Evolutionary conservation across 2,888 invertebrate species (phyloP), one percentile per base, ranked within the genome.

Genomic region (Malthinus seriepunctatus): DNA sequence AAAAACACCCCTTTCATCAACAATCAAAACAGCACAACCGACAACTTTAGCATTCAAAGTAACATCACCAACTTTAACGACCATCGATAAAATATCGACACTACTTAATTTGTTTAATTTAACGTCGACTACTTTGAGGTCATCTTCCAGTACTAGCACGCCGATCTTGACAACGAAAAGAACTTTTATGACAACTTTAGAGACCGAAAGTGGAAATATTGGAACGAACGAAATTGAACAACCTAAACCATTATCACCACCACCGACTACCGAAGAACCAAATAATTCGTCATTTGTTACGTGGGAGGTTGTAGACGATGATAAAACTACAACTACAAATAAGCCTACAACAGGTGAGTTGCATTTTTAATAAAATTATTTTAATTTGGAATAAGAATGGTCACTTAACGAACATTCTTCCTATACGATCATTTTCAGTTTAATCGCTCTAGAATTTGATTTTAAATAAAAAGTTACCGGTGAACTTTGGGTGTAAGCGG

Each of bases 171-270:
- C 23, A 5, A 23, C 23, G 23, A 23, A 23, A 23, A 23, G 5
- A 23, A 23, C 23, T 23, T 5, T 23, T 3, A 23, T 23, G 23
- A 67, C 67, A n/a, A 67, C 69, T 15, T 46, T 69, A 35, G 69
- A 65, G 42, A 66, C 63, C 8, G 69, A 72, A 8, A 72, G 62
- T 58, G 74, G 73, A 32, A 74, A 74, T 64, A 61, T 68, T 3
- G 71, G 68, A 5, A 72, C 72, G 10, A 76, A 76, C 60, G 76
- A 76, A 68, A 74, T 74, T 39, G 72, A 73, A 63, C 63, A 68
- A 10, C 61, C 56, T 6, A 68, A 65, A 45, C 67, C 70, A 4
- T 44, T 53, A 31, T 51, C 62, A 51, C 54, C 59, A 32, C 58
- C 55, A 11, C 60, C 67, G 9, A 54, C 60, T 35, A 64, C 60